A percentile compares a stretch with the other conserved stretches of the same genome.
Conservation (phyloP, 2,888 invertebrate genomes). For the Diarsia rubi region DNA sequence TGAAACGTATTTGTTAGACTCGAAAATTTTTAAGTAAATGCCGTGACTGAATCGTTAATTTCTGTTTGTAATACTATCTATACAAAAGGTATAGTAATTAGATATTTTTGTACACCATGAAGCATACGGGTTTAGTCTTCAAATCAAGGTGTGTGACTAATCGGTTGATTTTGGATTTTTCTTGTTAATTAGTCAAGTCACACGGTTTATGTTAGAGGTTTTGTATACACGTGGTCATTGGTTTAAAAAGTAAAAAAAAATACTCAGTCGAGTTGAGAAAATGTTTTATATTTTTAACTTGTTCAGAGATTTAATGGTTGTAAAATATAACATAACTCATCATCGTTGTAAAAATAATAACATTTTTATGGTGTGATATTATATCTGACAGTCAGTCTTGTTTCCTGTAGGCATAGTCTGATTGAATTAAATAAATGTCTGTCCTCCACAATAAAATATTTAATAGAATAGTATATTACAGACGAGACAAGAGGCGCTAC, state of each 20-base stretch:
- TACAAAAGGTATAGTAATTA: conserved; percentile 65
- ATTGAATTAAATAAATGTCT: conserved; percentile 6
- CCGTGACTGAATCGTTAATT: conserved; percentile 82
- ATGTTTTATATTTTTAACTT: not conserved
- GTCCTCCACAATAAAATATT: conserved; percentile 12
- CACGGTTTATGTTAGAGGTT: conserved; percentile 42
- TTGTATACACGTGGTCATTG: not conserved
- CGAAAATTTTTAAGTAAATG: conserved; percentile 79
- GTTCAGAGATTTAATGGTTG: not conserved
- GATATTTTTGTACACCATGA: conserved; percentile 65
- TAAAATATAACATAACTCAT: not conserved
- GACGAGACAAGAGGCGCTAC: conserved; percentile 22
- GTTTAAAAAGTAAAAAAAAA: not conserved
- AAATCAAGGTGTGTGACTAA: conserved; percentile 60
- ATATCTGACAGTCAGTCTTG: no score
- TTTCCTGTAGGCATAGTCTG: no score
- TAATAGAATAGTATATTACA: conserved; percentile 36
- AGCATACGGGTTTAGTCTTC: conserved; percentile 34
- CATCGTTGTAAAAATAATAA: not conserved
- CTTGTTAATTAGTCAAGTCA: conserved; percentile 61
- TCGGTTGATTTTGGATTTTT: conserved; percentile 66
- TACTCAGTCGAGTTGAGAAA: not conserved
- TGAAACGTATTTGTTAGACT: conserved; percentile 75
- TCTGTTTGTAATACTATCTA: conserved; percentile 79
- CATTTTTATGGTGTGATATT: not conserved